Base-by-base conservation (phyloP, 1,140 invertebrate species). In the Stegodyphus mimosarum region DNA sequence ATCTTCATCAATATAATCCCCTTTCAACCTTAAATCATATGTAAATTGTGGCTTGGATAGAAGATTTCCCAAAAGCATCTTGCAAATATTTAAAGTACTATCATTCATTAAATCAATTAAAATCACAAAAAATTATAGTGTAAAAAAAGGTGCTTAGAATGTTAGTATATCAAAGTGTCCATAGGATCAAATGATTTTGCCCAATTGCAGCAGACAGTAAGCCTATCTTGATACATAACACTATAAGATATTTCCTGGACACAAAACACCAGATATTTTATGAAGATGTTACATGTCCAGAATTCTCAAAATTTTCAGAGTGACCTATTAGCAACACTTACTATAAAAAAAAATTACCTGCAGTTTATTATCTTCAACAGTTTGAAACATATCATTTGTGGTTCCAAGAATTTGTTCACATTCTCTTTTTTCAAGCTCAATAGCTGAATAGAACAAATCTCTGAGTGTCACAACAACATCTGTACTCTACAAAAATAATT, bases 391-490 rank as follows among this genome's bases (percentile, higher is more conserved):
- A 17, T 79, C 50, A 15, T 52, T 55, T n/a, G 69, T 18, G 10
- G 7, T 33, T 33, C 50, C 69, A 13, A 72, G 33, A 17, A 72
- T 11, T 1, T 81, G 55, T 64, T 81, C 78, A 81, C 67, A 81
- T 10, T 49, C 7, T 50, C 52, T 11, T 64, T 72, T 81, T 50
- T 81, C 78, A 7, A 81, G 15, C 53, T 81, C 78, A 72, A 81
- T 64, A 81, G 69, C 52, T 18, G 78, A 67, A 73, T 51, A 72
- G 72, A 81, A 81, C 9, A 81, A 49, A 18, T 81, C 78, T 72
- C 63, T 81, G 13, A 81, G 49, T 15, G 7, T 50, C 11, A 81
- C 66, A 11, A 79, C n/a, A 53, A 79, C 13, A 49, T 79, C 10
- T 6, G 49, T n/a, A 70, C 33, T 0, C 75, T 77, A 67, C 51